Percentiles rank a stretch among this genome's conserved stretches.
phyloP scores from a whole-genome alignment of 2,113 vertebrate genomes.

The Percina caprodes region DNA sequence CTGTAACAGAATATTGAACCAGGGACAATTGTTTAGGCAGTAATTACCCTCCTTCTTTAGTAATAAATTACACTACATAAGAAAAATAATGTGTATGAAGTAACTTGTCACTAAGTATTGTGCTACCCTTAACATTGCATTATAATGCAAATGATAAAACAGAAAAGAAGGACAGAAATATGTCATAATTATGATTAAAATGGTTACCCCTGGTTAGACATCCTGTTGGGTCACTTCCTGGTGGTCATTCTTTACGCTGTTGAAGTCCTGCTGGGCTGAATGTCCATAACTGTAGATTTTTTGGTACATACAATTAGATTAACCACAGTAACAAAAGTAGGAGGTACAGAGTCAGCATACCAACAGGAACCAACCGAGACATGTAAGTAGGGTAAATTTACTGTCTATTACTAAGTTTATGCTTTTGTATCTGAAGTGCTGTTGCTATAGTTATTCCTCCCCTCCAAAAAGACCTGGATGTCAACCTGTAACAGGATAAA shows the following conservation, averaged over 20 bases:
- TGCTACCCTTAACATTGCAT: not conserved
- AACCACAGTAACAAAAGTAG: not conserved
- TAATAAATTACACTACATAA: too few species aligned
- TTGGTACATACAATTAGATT: not conserved
- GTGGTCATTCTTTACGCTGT: not conserved
- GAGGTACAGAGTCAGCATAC: not conserved
- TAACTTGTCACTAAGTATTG: not conserved
- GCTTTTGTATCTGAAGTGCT: conserved; percentile 2
- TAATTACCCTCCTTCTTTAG: not conserved
- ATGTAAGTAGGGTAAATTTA: conserved; percentile 9
- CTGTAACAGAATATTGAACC: not conserved
- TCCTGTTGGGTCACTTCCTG: not conserved
- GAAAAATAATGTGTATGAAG: not conserved
- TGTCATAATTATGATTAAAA: not conserved
- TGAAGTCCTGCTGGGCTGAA: not conserved
- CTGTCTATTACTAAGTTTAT: not conserved
- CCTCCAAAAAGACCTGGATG: conserved; percentile 6
- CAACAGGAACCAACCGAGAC: not conserved
- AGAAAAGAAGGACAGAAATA: not conserved
- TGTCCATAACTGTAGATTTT: not conserved
- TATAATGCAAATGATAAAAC: not conserved
- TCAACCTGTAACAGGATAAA: conserved; percentile 56
- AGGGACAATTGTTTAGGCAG: not conserved
- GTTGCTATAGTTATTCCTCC: conserved; percentile 10
- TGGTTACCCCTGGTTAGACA: not conserved